Evolutionary conservation across 2,797 vertebrate genomes (phyloP).

Genomic region (Hirundo rustica): DNA sequence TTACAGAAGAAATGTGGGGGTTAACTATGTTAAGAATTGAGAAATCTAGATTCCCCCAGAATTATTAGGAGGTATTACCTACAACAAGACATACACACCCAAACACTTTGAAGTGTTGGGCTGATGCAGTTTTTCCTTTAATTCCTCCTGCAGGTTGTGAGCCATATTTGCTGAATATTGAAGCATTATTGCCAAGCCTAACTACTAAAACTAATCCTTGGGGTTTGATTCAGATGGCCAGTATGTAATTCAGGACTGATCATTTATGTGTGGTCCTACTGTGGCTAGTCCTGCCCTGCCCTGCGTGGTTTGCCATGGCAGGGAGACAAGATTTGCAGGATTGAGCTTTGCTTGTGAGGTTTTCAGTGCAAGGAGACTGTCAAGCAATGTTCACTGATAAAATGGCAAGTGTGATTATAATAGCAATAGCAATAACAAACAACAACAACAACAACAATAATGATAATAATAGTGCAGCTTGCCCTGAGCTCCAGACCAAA

Average conservation of each 20-base stretch:
- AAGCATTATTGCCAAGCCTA: background rate
- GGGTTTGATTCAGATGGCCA: background rate
- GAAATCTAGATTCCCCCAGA: background rate
- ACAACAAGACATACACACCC: background rate
- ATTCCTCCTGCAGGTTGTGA: background rate
- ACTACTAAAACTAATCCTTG: background rate
- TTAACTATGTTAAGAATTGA: background rate
- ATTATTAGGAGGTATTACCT: background rate
- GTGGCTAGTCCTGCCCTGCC: background rate
- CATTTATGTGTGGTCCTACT: background rate
- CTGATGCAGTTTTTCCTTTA: background rate
- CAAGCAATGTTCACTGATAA: background rate
- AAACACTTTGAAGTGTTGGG: background rate
- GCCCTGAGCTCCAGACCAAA: background rate
- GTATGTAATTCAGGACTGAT: background rate
- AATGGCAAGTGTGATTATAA: background rate
- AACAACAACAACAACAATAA: too few species aligned
- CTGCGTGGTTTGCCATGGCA: fast-evolving
- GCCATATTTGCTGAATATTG: background rate
- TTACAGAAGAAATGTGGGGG: background rate
- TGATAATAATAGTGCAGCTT: background rate
- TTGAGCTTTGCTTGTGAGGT: background rate
- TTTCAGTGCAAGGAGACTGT: background rate
- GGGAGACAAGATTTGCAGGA: background rate
- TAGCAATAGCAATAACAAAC: too few species aligned